phyloP scores from a whole-genome alignment of 2,888 invertebrate genomes.

The Saturnia japonica region DNA sequence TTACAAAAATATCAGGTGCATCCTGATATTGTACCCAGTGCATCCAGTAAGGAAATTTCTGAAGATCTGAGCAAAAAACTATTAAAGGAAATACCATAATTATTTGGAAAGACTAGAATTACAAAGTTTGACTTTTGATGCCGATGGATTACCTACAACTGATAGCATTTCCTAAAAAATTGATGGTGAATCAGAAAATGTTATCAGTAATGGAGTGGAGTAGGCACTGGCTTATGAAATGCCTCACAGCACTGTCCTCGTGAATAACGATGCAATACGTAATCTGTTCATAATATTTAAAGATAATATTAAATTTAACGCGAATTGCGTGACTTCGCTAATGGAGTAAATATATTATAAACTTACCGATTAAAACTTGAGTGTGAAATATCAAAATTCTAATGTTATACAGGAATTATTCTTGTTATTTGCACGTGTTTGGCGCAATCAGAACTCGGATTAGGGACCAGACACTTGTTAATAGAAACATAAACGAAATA shows the following conservation, averaged over 20 bases:
- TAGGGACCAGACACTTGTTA: neutral
- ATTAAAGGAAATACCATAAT: neutral
- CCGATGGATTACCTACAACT: neutral
- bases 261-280: constrained; percentile 4
- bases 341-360: constrained; percentile 12
- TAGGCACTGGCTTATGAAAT: neutral
- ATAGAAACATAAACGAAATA: too few relatives aligned
- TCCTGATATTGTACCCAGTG: too few relatives aligned
- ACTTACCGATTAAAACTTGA: constrained; percentile 16
- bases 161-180: neutral
- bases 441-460: neutral
- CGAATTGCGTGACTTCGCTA: constrained; percentile 25
- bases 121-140: neutral
- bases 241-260: neutral
- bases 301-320: constrained; percentile 22
- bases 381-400: constrained; percentile 21
- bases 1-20: neutral
- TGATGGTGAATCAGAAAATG: neutral
- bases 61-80: too few relatives aligned
- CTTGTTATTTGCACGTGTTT: neutral
- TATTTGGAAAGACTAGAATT: neutral
- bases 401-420: constrained; percentile 15
- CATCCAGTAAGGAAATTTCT: too few relatives aligned
- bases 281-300: constrained; percentile 5
- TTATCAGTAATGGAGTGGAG: neutral